Conservation (phyloP, 2,113 vertebrate species). For the Fulica atra region DNA sequence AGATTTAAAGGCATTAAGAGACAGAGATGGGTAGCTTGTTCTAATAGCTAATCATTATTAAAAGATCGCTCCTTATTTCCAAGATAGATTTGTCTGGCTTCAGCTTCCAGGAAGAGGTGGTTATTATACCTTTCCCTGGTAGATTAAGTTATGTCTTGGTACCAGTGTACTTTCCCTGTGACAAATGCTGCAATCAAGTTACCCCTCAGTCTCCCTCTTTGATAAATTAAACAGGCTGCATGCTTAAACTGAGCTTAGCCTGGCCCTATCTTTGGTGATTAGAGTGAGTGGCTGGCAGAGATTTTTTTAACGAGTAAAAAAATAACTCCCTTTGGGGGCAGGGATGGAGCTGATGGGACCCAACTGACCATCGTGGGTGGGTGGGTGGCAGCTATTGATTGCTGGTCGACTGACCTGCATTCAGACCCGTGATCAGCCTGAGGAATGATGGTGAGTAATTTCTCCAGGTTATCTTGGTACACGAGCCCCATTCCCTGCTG, state of each 20-base stretch:
- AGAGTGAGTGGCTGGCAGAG: not conserved
- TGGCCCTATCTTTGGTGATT: not conserved
- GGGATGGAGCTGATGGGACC: not conserved
- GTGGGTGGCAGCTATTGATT: not conserved
- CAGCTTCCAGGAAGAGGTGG: slow-evolving; percentile 54
- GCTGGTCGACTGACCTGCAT: fast-evolving
- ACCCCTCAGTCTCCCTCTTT: slow-evolving; percentile 26
- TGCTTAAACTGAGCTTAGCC: not conserved
- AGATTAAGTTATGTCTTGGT: slow-evolving; percentile 46
- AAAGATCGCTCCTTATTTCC: slow-evolving; percentile 41
- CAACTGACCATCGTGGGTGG: not conserved
- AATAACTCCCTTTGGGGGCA: not conserved
- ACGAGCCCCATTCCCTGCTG: fast-evolving
- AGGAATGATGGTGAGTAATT: not conserved
- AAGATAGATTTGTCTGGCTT: slow-evolving; percentile 55
- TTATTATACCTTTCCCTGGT: slow-evolving; percentile 24
- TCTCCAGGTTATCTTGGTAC: not conserved
- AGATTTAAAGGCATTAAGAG: slow-evolving; percentile 58
- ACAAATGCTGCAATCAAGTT: slow-evolving; percentile 49
- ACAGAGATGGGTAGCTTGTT: slow-evolving; percentile 44
- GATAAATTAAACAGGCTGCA: not conserved
- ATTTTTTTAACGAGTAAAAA: not conserved
- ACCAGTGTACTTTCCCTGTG: not conserved
- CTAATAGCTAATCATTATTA: slow-evolving; percentile 67
- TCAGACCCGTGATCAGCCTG: not conserved